Conservation (phyloP, 2,888 invertebrate genomes). For the Heliconius erato region DNA sequence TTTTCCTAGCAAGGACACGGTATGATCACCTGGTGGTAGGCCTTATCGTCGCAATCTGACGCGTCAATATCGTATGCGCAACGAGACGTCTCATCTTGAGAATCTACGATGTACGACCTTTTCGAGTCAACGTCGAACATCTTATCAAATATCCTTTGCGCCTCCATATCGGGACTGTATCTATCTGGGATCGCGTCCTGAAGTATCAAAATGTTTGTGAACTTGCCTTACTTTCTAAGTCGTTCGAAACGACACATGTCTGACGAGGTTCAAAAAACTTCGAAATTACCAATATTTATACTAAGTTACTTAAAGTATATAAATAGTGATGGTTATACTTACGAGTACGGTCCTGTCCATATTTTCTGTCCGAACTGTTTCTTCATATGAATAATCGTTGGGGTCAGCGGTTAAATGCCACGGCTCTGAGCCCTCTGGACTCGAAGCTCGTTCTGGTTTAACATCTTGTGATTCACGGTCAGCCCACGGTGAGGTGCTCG, state of each 20-base stretch:
- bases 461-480: conserved; percentile 68
- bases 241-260: conserved; percentile 20
- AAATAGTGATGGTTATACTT: conserved; percentile 59
- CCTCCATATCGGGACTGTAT: conserved; percentile 86
- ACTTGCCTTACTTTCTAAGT: conserved; percentile 56
- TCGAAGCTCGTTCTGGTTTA: conserved; percentile 73
- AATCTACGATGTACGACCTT: conserved; percentile 78
- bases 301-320: conserved; percentile 23
- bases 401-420: conserved; percentile 76
- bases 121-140: conserved; percentile 85
- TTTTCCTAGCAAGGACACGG: conserved; percentile 32
- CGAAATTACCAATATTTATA: conserved; percentile 19
- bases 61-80: conserved; percentile 83
- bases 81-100: conserved; percentile 79
- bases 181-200: conserved; percentile 84
- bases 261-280: conserved; percentile 21
- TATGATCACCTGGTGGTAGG: conserved; percentile 81
- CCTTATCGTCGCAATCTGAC: conserved; percentile 83
- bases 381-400: conserved; percentile 78
- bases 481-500: conserved; percentile 74
- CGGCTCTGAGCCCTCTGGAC: conserved; percentile 77
- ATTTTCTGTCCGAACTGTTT: conserved; percentile 75
- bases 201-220: conserved; percentile 80
- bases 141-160: conserved; percentile 86
- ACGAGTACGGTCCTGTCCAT: conserved; percentile 81